Evolutionary conservation across 1,140 invertebrate species (phyloP).

Genomic region (Drosophila arawakana): DNA sequence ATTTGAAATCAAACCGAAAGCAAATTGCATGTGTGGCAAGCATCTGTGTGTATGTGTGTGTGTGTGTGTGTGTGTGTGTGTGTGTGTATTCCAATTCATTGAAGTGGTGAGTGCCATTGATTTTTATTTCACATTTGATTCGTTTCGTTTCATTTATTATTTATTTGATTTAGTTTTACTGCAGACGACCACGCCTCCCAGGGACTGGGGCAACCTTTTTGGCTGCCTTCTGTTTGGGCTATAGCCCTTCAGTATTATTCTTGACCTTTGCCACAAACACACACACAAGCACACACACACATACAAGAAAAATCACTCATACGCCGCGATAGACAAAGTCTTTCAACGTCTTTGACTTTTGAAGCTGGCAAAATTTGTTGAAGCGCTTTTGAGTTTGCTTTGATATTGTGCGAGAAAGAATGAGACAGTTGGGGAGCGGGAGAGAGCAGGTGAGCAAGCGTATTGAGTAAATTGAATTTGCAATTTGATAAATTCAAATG

Average conservation of each 20-base stretch:
- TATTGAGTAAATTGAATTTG: background rate
- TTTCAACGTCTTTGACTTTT: background rate
- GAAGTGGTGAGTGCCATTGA: slow-evolving; percentile 77
- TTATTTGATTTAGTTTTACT: slow-evolving; percentile 81
- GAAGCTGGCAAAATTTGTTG: slow-evolving; percentile 8
- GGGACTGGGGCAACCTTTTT: slow-evolving; percentile 38
- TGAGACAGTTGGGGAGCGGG: background rate
- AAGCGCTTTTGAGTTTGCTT: slow-evolving; percentile 19
- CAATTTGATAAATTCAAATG: slow-evolving; percentile 3
- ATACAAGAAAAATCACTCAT: slow-evolving; percentile 63
- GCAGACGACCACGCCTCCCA: slow-evolving; percentile 17
- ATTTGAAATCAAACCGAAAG: slow-evolving; percentile 80
- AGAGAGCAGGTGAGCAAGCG: background rate
- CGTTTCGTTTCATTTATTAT: slow-evolving; percentile 81
- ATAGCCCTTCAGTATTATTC: background rate
- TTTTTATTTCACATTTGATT: slow-evolving; percentile 81
- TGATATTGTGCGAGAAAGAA: slow-evolving; percentile 1
- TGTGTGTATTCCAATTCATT: slow-evolving; percentile 70
- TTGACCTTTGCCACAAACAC: slow-evolving; percentile 22
- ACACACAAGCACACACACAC: slow-evolving; percentile 1
- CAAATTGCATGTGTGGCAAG: slow-evolving; percentile 63
- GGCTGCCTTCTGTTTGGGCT: background rate
- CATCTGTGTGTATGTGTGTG: slow-evolving; percentile 6
- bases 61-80: slow-evolving; percentile 3
- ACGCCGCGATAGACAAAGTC: slow-evolving; percentile 46